phyloP scores from a whole-genome alignment of 2,797 vertebrate species.

The Brotula barbata region DNA sequence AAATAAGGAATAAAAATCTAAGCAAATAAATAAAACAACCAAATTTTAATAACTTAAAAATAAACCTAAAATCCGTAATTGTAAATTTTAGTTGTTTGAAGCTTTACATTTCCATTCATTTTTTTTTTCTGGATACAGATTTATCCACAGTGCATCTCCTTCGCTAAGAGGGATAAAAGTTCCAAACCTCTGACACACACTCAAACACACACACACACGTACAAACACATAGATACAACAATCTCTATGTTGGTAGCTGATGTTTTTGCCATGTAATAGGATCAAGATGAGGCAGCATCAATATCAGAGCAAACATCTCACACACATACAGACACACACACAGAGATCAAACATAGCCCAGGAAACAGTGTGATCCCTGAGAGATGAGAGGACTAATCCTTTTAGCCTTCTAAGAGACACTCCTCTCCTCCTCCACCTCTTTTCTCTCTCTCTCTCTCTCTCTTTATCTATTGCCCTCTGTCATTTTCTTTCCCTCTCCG shows the following conservation, averaged over 20 bases:
- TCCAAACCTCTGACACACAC: constrained; percentile 60
- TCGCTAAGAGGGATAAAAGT: constrained; percentile 56
- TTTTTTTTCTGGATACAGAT: too few species aligned
- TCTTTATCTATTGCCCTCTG: constrained; percentile 36
- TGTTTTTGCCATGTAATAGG: constrained; percentile 93
- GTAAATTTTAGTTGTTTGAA: too few species aligned
- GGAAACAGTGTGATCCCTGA: constrained; percentile 79
- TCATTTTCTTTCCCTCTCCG: not conserved
- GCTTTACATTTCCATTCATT: too few species aligned
- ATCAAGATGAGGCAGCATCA: constrained; percentile 85
- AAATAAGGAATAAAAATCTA: too few species aligned
- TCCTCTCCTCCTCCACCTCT: constrained; percentile 69
- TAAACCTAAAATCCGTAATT: too few species aligned
- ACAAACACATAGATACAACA: constrained; percentile 33
- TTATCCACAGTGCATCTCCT: too few species aligned
- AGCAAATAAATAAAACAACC: too few species aligned
- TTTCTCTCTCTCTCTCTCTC: constrained; percentile 29
- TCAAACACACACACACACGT: constrained; percentile 40
- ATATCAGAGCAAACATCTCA: constrained; percentile 83
- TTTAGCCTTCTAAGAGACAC: constrained; percentile 84
- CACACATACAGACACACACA: constrained; percentile 20
- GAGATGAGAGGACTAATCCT: constrained; percentile 86
- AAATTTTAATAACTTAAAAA: too few species aligned
- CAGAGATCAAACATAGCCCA: constrained; percentile 68
- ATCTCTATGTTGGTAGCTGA: constrained; percentile 74